Conservation (phyloP, 2,888 invertebrate species). For the Petrolisthes cinctipes region DNA sequence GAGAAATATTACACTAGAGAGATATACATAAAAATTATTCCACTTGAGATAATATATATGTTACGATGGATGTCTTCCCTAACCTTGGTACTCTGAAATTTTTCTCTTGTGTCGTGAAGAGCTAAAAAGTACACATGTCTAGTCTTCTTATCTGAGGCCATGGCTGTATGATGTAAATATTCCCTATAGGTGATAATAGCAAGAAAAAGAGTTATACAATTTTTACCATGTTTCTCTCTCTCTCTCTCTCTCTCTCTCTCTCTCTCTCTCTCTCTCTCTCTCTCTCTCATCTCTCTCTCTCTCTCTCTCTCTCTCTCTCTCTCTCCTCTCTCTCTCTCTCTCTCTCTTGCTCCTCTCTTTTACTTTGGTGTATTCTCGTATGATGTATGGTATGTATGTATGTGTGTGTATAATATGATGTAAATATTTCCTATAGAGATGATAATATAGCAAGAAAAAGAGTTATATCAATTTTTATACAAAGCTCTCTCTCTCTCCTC, state of each 20-base stretch:
- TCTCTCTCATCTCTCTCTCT: conserved; percentile 11
- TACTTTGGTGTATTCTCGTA: neutral
- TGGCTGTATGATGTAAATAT: no score
- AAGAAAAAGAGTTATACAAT: neutral
- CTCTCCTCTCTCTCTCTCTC: neutral
- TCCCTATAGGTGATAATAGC: neutral
- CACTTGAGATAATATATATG: no score
- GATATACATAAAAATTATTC: no score
- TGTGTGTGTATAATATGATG: neutral
- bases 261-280: neutral
- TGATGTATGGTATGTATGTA: neutral
- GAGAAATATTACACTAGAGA: no score
- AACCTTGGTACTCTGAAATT: no score
- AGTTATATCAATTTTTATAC: neutral
- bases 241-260: neutral
- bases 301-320: conserved; percentile 4
- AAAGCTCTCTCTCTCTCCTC: neutral
- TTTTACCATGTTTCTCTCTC: neutral
- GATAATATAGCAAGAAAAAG: neutral
- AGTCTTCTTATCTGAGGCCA: no score
- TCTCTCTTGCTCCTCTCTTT: neutral
- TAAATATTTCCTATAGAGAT: neutral
- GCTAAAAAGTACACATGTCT: no score
- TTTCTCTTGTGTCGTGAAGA: no score
- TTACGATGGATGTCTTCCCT: no score